Percentiles rank a stretch among this genome's conserved stretches.
Conservation (phyloP, 2,797 vertebrate genomes). For the Apogon hyalosoma region DNA sequence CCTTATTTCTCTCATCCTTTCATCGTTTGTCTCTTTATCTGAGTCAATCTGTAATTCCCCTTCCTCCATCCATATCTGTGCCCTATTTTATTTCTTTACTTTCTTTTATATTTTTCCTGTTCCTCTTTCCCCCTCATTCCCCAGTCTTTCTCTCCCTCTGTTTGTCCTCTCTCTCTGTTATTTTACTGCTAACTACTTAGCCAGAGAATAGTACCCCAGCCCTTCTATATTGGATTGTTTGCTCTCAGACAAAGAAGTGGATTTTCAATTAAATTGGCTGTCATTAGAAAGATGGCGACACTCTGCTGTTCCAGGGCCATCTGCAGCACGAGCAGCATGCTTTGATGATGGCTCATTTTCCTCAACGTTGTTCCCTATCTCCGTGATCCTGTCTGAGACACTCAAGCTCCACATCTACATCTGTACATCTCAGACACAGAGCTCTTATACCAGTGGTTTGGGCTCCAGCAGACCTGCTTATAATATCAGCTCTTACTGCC, state of each 20-base stretch:
- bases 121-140: slow-evolving; percentile 6
- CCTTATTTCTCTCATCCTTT: slow-evolving; percentile 49
- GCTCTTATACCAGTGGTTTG: slow-evolving; percentile 20
- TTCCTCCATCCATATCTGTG: slow-evolving; percentile 58
- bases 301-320: slow-evolving; percentile 47
- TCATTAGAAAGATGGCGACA: slow-evolving; percentile 64
- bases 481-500: slow-evolving; percentile 41
- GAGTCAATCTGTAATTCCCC: slow-evolving; percentile 67
- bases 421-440: slow-evolving; percentile 19
- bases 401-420: slow-evolving; percentile 15
- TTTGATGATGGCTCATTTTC: slow-evolving; percentile 67
- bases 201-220: slow-evolving; percentile 42
- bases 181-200: slow-evolving; percentile 61
- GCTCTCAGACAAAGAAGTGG: slow-evolving; percentile 69
- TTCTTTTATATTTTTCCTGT: slow-evolving; percentile 46
- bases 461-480: slow-evolving; percentile 32
- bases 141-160: slow-evolving; percentile 17
- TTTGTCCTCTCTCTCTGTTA: slow-evolving; percentile 28
- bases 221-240: slow-evolving; percentile 65
- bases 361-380: slow-evolving; percentile 23
- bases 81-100: slow-evolving; percentile 63
- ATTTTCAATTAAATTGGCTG: slow-evolving; percentile 78
- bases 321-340: slow-evolving; percentile 35
- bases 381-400: slow-evolving; percentile 39
- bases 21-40: slow-evolving; percentile 70